Base-by-base conservation (phyloP, 35 echinoderm and acorn worm genomes). In the Ptychodera flava region DNA sequence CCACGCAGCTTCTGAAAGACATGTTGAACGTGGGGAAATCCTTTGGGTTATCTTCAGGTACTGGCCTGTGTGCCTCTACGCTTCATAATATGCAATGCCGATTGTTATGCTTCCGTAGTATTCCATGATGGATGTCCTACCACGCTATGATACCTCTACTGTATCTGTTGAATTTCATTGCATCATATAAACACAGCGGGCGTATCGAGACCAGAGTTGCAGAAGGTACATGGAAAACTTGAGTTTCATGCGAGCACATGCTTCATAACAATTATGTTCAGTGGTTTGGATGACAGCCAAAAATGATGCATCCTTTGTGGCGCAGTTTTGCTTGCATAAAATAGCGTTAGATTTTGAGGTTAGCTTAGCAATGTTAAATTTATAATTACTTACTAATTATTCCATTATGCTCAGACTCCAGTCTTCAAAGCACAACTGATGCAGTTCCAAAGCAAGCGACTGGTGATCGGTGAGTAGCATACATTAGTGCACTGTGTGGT, bases 11-110 rank as follows among this genome's bases (percentile, higher is more conserved):
- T 36, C 83, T 97, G 79, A 97, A 91, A 86, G 91, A 97, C 80
- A 85, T 97, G 88, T 86, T 97, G 34, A 93, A 97, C 80, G 91
- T 97, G 78, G 94, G 94, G 89, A 97, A 97, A 89, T 79, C 94
- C 81, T 77, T 85, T 28, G 45, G 45, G 45, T 64, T 64, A 22
- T 64, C 45, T 22, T 12, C 45, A 64, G 45, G 45, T 64, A 64
- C 6, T 64, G 45, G 6, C 6, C 6, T 64, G 22, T 64, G 22
- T 64, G 22, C n/a, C n/a, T n/a, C n/a, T n/a, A n/a, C n/a, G n/a
- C n/a, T n/a, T n/a, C 45, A 64, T 64, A 64, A 64, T 64, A 22
- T 22, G 45, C 45, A 64, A 12, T 64, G 6, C 6, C 6, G 6
- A 64, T 64, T 64, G 6, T 64, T 22, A 6, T 12, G 45, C 6